Evolutionary conservation across 2,797 vertebrate species (phyloP).

Genomic region (Acanthurus leucopareius): DNA sequence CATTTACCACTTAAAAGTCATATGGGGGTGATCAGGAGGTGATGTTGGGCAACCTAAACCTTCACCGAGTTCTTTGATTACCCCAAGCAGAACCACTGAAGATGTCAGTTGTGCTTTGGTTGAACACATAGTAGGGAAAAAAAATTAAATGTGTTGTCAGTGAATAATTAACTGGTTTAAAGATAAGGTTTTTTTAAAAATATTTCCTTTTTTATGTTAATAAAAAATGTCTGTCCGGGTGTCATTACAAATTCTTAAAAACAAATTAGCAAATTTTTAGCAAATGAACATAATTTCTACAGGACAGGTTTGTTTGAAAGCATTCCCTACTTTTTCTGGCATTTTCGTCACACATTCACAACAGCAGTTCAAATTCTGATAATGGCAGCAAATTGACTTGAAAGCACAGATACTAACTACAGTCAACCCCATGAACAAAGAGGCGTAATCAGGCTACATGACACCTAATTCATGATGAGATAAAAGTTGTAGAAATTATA

Average conservation of each 20-base stretch:
- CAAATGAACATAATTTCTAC: not conserved
- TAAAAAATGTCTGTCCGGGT: not conserved
- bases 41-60: too few species aligned
- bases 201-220: not conserved
- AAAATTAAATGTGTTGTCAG: too few species aligned
- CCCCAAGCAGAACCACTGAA: too few species aligned
- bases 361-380: not conserved
- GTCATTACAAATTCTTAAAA: not conserved
- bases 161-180: too few species aligned
- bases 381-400: conserved; percentile 11
- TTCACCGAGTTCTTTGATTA: too few species aligned
- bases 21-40: too few species aligned
- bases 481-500: conserved; percentile 15
- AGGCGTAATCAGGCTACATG: conserved; percentile 31
- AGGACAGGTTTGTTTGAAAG: not conserved
- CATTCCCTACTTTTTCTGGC: not conserved
- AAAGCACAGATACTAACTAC: not conserved
- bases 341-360: not conserved
- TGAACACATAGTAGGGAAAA: too few species aligned
- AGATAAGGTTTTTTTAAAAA: not conserved
- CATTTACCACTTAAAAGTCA: too few species aligned
- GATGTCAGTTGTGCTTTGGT: too few species aligned
- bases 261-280: not conserved
- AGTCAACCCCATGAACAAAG: not conserved
- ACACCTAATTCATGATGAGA: conserved; percentile 53